Evolutionary conservation across 1,140 invertebrate genomes (phyloP), one percentile per base, ranked within the genome.

Genomic region (Rhopalosiphum padi): DNA sequence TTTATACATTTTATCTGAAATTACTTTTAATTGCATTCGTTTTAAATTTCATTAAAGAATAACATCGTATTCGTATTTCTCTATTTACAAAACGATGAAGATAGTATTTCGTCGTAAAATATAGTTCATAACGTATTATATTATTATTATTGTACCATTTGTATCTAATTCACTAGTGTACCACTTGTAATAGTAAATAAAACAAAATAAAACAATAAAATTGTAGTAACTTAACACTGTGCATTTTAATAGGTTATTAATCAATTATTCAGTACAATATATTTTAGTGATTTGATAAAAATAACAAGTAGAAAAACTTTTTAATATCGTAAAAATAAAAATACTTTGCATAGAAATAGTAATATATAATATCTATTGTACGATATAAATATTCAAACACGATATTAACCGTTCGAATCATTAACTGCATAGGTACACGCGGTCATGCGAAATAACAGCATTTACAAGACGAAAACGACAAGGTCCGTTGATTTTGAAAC

Each of bases 401-500:
- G 15, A n/a, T 77, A 77, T n/a, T 77, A 35, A n/a, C 60, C n/a
- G 3, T 41, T 11, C 83, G 83, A 85, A 83, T 83, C 83, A 15
- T 85, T 25, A 85, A 85, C 37, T 85, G 3, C 41, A 23, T 43
- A 43, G 83, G 5, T 35, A 77, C 60, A 77, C 30, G 15, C n/a
- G n/a, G 60, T 77, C 60, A 85, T 6, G 37, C 35, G 23, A 43
- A 43, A 22, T 43, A 41, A 43, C 83, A 21, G 21, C 22, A n/a
- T 30, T 55, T 30, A 23, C 9, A 6, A 60, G 22, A 60, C n/a
- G 37, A 90, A 60, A 90, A 55, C 23, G 88, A 90, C 46, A 90
- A 90, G 88, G 88, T 90, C 55, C 37, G 88, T 43, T 90, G 88
- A 60, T n/a, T 90, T 60, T 60, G 46, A 88, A 88, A 88, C 48